phyloP scores from a whole-genome alignment of 2,888 invertebrate species.

The Clostera curtula region DNA sequence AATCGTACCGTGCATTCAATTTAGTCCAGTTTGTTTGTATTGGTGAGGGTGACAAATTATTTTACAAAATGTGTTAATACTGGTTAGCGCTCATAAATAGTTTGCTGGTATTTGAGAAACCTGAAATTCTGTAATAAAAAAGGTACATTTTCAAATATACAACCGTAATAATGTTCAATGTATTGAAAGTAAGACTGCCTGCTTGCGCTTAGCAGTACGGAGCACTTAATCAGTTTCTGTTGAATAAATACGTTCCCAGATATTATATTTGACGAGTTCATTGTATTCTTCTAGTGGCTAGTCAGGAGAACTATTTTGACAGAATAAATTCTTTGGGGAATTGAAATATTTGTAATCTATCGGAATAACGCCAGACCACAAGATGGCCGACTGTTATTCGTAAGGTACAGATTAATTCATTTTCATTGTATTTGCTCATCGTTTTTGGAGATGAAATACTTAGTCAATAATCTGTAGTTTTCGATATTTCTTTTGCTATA shows the following conservation, averaged over 20 bases:
- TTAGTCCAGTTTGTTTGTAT: slow-evolving; percentile 64
- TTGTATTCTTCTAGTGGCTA: slow-evolving; percentile 29
- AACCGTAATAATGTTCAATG: slow-evolving; percentile 11
- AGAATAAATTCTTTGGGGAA: slow-evolving; percentile 42
- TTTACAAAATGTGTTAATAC: slow-evolving; percentile 59
- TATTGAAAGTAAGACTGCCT: slow-evolving; percentile 49
- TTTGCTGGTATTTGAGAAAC: slow-evolving; percentile 24
- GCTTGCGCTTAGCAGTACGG: slow-evolving; percentile 59
- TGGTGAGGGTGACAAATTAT: slow-evolving; percentile 57
- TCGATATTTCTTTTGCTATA: slow-evolving; percentile 18
- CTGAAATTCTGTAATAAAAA: slow-evolving; percentile 24
- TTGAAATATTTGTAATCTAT: slow-evolving; percentile 49
- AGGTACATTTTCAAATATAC: slow-evolving; percentile 33
- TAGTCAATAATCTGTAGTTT: slow-evolving; percentile 19
- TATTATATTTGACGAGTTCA: slow-evolving; percentile 33
- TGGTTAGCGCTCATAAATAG: slow-evolving; percentile 33
- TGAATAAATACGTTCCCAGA: slow-evolving; percentile 32
- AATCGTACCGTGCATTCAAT: too few relatives aligned
- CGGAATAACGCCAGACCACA: slow-evolving; percentile 73
- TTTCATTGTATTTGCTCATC: slow-evolving; percentile 31
- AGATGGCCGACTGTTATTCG: slow-evolving; percentile 74
- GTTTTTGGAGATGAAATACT: slow-evolving; percentile 23
- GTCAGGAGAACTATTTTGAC: slow-evolving; percentile 32
- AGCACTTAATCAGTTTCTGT: slow-evolving; percentile 39
- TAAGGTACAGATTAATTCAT: slow-evolving; percentile 64